Conservation (phyloP, 1,140 invertebrate genomes). For the Magallana gigas region DNA sequence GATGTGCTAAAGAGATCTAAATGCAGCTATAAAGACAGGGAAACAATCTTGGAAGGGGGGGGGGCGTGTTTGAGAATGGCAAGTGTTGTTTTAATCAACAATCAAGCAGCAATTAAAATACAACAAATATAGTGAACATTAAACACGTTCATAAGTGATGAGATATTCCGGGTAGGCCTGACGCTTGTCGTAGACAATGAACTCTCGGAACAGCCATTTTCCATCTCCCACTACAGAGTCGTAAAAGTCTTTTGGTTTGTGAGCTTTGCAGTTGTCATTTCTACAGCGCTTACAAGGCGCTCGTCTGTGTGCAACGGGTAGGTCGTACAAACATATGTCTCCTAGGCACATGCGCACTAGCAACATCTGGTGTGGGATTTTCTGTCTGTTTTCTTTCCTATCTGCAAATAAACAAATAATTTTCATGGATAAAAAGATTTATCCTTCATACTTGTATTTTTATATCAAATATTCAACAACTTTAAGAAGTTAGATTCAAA, state of each 20-base stretch:
- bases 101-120: no score
- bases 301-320: conserved; percentile 45
- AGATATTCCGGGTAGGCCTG: conserved; percentile 72
- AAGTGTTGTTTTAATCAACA: no score
- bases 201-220: conserved; percentile 67
- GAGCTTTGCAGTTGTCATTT: conserved; percentile 35
- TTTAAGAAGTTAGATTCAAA: no score
- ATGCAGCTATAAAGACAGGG: no score
- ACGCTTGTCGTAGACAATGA: conserved; percentile 68
- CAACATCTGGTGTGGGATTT: conserved; percentile 56
- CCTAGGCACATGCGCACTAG: conserved; percentile 61
- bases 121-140: neutral
- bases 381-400: conserved; percentile 50
- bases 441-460: no score
- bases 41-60: no score
- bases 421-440: neutral
- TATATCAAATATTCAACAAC: no score
- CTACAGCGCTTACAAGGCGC: conserved; percentile 59
- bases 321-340: conserved; percentile 51
- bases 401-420: conserved; percentile 47
- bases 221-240: conserved; percentile 69
- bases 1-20: no score
- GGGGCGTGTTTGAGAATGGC: no score
- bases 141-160: conserved; percentile 67
- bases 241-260: conserved; percentile 44